Evolutionary conservation across 1,140 invertebrate species (phyloP).

Genomic region (Bombus soroeensis): DNA sequence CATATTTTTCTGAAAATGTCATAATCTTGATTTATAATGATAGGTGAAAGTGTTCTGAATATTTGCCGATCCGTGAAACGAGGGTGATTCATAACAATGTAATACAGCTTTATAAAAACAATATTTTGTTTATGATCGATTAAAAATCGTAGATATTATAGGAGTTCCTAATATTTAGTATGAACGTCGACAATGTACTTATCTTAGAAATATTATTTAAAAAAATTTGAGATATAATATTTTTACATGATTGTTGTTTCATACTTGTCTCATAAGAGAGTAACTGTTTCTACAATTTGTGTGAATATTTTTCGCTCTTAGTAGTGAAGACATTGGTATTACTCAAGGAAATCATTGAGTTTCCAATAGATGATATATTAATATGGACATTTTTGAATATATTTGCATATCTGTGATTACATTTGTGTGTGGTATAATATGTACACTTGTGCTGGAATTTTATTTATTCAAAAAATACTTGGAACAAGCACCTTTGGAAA

Average conservation of each 20-base stretch:
- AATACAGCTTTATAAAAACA: slow-evolving; percentile 24
- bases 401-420: slow-evolving; percentile 75
- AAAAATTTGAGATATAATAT: slow-evolving; percentile 23
- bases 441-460: slow-evolving; percentile 80
- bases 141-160: slow-evolving; percentile 23
- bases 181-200: slow-evolving; percentile 15
- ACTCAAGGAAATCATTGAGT: slow-evolving; percentile 14
- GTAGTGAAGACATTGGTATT: not conserved
- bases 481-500: slow-evolving; percentile 72
- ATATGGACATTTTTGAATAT: slow-evolving; percentile 79
- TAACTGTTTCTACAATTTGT: slow-evolving; percentile 26
- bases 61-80: slow-evolving; percentile 51
- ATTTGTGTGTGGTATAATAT: slow-evolving; percentile 80
- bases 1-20: slow-evolving; percentile 30
- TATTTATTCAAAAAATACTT: slow-evolving; percentile 81
- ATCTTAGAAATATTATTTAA: not conserved
- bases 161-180: slow-evolving; percentile 51
- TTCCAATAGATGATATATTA: slow-evolving; percentile 54
- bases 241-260: slow-evolving; percentile 35
- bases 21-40: slow-evolving; percentile 42
- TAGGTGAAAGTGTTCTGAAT: slow-evolving; percentile 65
- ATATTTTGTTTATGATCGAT: slow-evolving; percentile 25
- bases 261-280: not conserved
- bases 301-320: slow-evolving; percentile 12
- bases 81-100: slow-evolving; percentile 44